phyloP scores from a whole-genome alignment of 2,888 invertebrate species.

The Bursaphelenchus okinawaensis region DNA sequence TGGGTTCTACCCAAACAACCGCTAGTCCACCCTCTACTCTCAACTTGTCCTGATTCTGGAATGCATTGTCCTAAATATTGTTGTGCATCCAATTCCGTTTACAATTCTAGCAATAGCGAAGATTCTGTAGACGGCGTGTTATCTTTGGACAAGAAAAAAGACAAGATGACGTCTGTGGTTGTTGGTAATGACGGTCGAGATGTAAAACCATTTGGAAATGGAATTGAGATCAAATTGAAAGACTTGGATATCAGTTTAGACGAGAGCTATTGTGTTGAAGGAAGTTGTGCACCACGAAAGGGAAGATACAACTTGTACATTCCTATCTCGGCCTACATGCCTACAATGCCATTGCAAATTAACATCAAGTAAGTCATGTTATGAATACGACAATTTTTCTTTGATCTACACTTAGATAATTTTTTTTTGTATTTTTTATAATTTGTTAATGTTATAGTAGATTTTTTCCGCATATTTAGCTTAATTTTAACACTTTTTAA shows the following conservation, averaged over 20 bases:
- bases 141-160: neutral
- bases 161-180: neutral
- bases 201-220: constrained; percentile 21
- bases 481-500: neutral
- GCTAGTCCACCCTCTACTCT: constrained; percentile 7
- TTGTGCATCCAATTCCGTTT: neutral
- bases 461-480: too few species aligned
- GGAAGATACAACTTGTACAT: constrained; percentile 48
- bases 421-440: too few species aligned
- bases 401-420: too few species aligned
- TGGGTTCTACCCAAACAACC: neutral
- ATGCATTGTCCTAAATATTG: neutral
- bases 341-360: constrained; percentile 36
- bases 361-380: constrained; percentile 33
- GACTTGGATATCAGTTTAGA: constrained; percentile 42
- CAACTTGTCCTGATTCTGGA: neutral
- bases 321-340: constrained; percentile 39
- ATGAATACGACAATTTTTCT: too few species aligned
- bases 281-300: constrained; percentile 35
- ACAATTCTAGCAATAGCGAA: neutral
- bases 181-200: neutral
- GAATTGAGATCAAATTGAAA: constrained; percentile 36
- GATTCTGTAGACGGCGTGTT: neutral
- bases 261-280: constrained; percentile 36
- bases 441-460: too few species aligned